Evolutionary conservation across 2,113 vertebrate species (phyloP).

Genomic region (Halcyon senegalensis): DNA sequence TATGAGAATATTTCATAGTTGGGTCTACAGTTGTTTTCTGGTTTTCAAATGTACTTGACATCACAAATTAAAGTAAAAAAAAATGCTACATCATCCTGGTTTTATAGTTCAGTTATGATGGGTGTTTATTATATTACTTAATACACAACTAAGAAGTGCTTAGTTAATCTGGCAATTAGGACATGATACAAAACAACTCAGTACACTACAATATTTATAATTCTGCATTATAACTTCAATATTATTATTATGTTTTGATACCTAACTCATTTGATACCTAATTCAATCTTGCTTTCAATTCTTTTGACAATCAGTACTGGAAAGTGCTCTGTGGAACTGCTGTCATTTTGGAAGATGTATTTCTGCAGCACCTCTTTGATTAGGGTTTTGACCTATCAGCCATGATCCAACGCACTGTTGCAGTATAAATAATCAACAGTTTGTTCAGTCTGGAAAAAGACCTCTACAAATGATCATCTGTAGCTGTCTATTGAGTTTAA

Average conservation of each 20-base stretch:
- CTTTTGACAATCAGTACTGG: not conserved
- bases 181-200: not conserved
- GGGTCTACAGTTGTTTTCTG: not conserved
- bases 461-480: not conserved
- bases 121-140: not conserved
- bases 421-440: not conserved
- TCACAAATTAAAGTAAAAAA: not conserved
- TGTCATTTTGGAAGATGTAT: not conserved
- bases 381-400: not conserved
- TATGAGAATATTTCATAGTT: not conserved
- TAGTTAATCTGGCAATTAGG: not conserved
- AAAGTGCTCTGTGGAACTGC: not conserved
- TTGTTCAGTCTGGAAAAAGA: not conserved
- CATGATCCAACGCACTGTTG: not conserved
- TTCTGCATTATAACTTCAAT: not conserved
- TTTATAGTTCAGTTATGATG: not conserved
- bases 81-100: accelerated
- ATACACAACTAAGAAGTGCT: not conserved
- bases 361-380: not conserved
- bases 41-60: not conserved
- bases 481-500: not conserved
- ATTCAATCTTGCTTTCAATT: not conserved
- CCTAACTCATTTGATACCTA: not conserved
- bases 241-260: not conserved
- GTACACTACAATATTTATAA: not conserved